phyloP scores from a whole-genome alignment of 2,797 vertebrate species.

The Bovichtus diacanthus region DNA sequence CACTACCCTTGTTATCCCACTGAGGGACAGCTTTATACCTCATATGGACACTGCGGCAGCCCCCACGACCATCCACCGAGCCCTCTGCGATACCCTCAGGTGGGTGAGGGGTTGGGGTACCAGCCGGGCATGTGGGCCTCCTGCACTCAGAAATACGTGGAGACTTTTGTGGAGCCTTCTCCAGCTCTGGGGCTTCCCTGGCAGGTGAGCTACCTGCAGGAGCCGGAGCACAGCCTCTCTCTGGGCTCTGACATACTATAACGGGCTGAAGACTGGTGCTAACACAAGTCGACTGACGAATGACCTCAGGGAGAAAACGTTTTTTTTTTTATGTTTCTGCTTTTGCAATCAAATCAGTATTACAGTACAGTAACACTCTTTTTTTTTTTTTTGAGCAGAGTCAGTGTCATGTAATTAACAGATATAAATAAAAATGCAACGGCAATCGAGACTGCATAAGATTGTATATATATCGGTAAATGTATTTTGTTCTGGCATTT shows the following conservation, averaged over 20 bases:
- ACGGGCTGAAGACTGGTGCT: conserved; percentile 28
- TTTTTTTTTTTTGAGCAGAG: conserved; percentile 5
- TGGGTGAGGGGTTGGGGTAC: conserved; percentile 73
- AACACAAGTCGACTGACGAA: conserved; percentile 18
- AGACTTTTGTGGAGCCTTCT: conserved; percentile 74
- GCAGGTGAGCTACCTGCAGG: conserved; percentile 86
- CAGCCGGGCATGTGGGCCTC: conserved; percentile 73
- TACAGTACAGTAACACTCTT: conserved; percentile 22
- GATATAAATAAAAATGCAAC: conserved; percentile 30
- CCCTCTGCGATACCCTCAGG: conserved; percentile 71
- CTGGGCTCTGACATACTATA: conserved; percentile 72
- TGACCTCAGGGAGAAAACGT: conserved; percentile 41
- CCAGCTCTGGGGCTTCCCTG: conserved; percentile 79
- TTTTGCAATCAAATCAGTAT: conserved; percentile 47
- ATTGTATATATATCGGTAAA: conserved; percentile 27
- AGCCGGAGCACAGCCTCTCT: conserved; percentile 81
- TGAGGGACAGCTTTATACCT: conserved; percentile 75
- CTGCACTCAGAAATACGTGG: conserved; percentile 81
- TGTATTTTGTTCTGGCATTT: conserved; percentile 29
- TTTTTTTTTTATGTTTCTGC: conserved; percentile 20
- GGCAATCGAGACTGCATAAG: conserved; percentile 56
- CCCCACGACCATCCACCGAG: conserved; percentile 68
- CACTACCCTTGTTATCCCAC: conserved; percentile 83
- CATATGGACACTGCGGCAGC: conserved; percentile 75
- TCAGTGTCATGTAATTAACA: conserved; percentile 6